Evolutionary conservation across 2,888 invertebrate species (phyloP), one percentile per base, ranked within the genome.

Genomic region (Lochmaea capreae): DNA sequence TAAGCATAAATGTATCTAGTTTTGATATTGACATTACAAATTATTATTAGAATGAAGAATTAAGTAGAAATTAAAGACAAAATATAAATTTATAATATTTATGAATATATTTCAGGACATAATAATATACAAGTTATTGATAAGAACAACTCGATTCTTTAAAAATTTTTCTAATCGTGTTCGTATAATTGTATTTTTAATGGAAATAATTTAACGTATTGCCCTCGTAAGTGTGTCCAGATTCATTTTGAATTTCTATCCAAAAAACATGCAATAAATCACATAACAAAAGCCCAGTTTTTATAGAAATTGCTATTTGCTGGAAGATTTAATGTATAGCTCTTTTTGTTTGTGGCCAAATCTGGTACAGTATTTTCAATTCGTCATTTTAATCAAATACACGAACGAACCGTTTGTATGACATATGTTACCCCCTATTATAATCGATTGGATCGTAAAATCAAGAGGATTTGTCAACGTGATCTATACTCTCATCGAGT

Each of bases 381-480:
- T 68, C 61, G 49, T 68, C 52, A 61, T 68, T 68, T 68, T 39
- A 68, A 68, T 68, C 68, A 68, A 68, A 61, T 43, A 62, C 62
- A 42, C 62, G 10, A 62, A 63, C 62, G 9, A 10, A 16, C 18
- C 39, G 43, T 63, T 43, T 43, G 62, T 63, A 16, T 63, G 62
- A 63, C 62, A 63, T 63, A 63, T 66, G 54, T 57, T 57, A 16
- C 66, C 39, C 54, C 18, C 66, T 26, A 65, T 65, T 26, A 26
- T 22, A 65, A 71, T 71, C 70, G 70, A 71, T 54, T 46, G 57
- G 26, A 65, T 71, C 65, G 26, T 46, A 65, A 71, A 65, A 71
- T 54, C 43, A 54, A 46, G 49, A 58, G 65, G 71, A 71, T 71
- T 71, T 71, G 71, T 71, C 71, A 65, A 42, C 26, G 46, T 65